These are phyloP conservation scores for mouse (Mus musculus) DNA, from an alignment of 2,113 vertebrate species.

Conservation along the genomic window DNA sequence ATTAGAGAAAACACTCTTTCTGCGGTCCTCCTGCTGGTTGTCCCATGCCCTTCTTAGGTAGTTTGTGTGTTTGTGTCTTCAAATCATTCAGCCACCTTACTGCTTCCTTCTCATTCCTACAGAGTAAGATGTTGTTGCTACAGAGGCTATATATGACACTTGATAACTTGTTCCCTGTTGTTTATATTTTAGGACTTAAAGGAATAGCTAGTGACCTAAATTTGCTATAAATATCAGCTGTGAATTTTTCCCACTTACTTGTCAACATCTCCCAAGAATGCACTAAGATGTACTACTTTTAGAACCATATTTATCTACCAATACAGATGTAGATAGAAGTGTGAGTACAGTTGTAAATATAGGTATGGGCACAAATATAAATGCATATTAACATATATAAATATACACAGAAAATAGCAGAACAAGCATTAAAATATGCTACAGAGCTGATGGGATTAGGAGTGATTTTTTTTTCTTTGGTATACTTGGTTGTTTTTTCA, in stretches of 20 bases:
- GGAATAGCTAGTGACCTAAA: neutral
- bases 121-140: neutral
- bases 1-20: neutral
- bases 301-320: neutral
- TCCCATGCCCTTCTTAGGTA: neutral
- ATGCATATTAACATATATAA: neutral
- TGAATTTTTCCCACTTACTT: neutral
- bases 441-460: neutral
- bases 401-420: neutral
- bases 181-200: neutral
- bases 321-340: neutral
- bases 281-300: neutral
- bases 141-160: neutral
- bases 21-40: neutral
- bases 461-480: neutral
- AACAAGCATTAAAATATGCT: neutral
- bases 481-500: neutral
- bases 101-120: neutral
- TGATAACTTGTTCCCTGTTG: neutral
- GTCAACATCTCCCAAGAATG: neutral
- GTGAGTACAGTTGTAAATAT: neutral
- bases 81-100: neutral
- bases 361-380: neutral
- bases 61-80: neutral
- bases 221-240: slow-evolving; percentile 15